Base-by-base conservation (phyloP, 2,888 invertebrate species). In the Drosophila meridionalis region DNA sequence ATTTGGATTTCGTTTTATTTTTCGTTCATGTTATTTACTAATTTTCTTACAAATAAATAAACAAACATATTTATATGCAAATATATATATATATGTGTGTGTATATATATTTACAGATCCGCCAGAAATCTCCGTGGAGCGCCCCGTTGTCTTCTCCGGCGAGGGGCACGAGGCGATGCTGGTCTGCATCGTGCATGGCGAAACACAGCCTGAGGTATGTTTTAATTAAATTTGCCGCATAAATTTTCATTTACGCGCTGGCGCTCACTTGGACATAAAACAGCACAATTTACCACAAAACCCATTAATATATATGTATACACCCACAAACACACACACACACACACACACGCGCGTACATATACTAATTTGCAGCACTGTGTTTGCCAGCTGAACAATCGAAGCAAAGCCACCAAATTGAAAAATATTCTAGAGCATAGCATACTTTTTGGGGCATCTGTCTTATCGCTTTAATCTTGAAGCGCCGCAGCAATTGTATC, bases 111-210 rank as follows among this genome's bases (percentile, higher is more conserved):
- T 80, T 77, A 61, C 83, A 93, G 93, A 93, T 91, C 93, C 93
- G 66, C 93, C 93, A 68, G 93, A 93, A 91, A 93, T 93, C 85
- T 91, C 92, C 83, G 93, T 95, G 73, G 95, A 95, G 92, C 94
- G 95, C 82, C 94, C 95, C 56, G 94, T 95, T 91, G 95, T 95
- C 64, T 95, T 95, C 91, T 95, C 95, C 6, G 95, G 95, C 12
- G 95, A 95, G 92, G 95, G 95, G 67, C 94, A 94, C 84, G 95
- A 95, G 91, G 95, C 95, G 32, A 95, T 95, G 91, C 93, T 95
- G 61, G 95, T 95, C 59, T 95, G 96, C 92, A 95, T 95, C 78
- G 95, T 96, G 42, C 95, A 95, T 89, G 95, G 95, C 34, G 95
- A 95, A 92, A 95, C 95, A 69, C 94, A 94, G 89, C 95, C 95